These are phyloP conservation scores for Nematostella vectensis DNA, from an alignment of 92 coral and sea anemone species.

Conservation along the genomic window DNA sequence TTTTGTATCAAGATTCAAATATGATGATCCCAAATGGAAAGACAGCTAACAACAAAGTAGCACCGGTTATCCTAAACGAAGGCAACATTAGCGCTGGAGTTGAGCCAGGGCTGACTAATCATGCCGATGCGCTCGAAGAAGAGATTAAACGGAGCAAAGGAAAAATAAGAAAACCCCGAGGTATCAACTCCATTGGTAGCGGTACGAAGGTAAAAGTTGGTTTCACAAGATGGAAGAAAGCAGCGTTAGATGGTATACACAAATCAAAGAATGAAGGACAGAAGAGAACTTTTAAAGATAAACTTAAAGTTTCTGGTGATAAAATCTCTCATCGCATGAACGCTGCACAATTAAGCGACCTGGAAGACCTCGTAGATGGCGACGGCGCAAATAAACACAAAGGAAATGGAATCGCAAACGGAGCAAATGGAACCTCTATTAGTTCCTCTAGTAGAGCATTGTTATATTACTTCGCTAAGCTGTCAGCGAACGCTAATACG, in stretches of 20 bases:
- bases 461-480: constrained; percentile 79
- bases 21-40: constrained; percentile 63
- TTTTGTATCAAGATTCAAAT: too few species aligned
- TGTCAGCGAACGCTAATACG: constrained; percentile 64
- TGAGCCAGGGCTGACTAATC: constrained; percentile 3
- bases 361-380: constrained; percentile 69
- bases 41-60: constrained; percentile 51
- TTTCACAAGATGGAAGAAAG: constrained; percentile 61
- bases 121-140: constrained; percentile 14
- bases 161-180: neutral
- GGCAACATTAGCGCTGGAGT: neutral
- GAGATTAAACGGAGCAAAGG: neutral
- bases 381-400: constrained; percentile 17
- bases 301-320: constrained; percentile 15
- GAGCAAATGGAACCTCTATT: constrained; percentile 21
- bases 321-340: constrained; percentile 52
- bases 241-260: neutral
- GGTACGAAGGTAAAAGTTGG: constrained; percentile 39
- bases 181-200: neutral
- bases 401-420: constrained; percentile 26
- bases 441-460: constrained; percentile 90
- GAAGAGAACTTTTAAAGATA: constrained; percentile 9
- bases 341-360: constrained; percentile 74
- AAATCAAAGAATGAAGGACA: constrained; percentile 21
- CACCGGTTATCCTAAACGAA: constrained; percentile 21